Base-by-base conservation (phyloP, 1,140 invertebrate species). In the Drosophila nannoptera region DNA sequence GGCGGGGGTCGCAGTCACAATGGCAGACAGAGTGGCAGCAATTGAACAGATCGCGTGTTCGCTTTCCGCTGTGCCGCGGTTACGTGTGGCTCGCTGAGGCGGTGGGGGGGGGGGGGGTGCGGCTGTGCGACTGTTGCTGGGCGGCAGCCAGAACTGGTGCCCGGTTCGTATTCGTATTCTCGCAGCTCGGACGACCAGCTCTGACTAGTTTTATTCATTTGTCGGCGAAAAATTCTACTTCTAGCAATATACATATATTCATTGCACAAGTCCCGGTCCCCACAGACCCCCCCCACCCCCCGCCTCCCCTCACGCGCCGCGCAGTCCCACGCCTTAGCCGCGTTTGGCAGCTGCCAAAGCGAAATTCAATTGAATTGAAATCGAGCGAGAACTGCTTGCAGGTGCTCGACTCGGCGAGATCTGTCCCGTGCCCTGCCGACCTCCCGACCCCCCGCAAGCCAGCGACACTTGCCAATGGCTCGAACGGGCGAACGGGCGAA, bases 181-280 rank as follows among this genome's bases (percentile, higher is more conserved):
- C 58, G 45, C 31, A 31, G 29, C 49, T 12, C 29, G 7, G 9
- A 14, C 32, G 12, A 32, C 60, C 60, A 58, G 60, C 61, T 75
- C 54, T 70, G 77, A 81, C 78, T 75, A 75, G 76, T 78, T 82
- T 78, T 66, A 63, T 66, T 78, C 52, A 53, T 77, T 62, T 53
- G 62, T 72, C 74, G 68, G 58, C 68, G 22, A 22, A 22, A 49
- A 84, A 77, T 81, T 78, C 74, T 78, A 72, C 59, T n/a, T n/a
- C n/a, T 58, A 69, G 67, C 75, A 75, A 83, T 84, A 76, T 81
- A 75, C 82, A 86, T 86, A 74, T 77, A 84, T 80, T 80, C 76
- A 66, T 80, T 80, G 74, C 73, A 80, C 73, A 84, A 84, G 77
- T 54, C 64, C 55, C 69, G 73, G 55, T 58, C 33, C 5, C 31